Evolutionary conservation across 2,797 vertebrate species (phyloP).

Genomic region (Tadarida brasiliensis): DNA sequence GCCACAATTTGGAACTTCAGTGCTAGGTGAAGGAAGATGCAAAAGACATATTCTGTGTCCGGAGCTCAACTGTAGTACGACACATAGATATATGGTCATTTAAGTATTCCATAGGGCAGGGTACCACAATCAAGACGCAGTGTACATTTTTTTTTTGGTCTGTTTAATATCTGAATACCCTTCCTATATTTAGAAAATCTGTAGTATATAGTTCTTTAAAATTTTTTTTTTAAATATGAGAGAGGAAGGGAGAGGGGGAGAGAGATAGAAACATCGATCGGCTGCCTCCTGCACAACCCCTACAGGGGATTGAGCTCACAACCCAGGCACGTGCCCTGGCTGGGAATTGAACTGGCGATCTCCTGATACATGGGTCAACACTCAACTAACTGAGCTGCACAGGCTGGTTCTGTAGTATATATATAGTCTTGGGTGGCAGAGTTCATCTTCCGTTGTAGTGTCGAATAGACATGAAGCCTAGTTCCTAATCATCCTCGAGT

Average conservation of each 20-base stretch:
- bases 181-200: neutral
- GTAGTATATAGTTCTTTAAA: neutral
- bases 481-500: neutral
- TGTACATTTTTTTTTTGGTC: neutral
- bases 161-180: neutral
- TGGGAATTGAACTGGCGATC: too few relatives aligned
- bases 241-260: too few relatives aligned
- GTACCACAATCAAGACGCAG: neutral
- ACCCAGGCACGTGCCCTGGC: too few relatives aligned
- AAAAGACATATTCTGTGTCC: neutral
- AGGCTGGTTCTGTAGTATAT: neutral
- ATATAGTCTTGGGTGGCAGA: neutral
- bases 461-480: neutral
- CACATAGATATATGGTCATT: neutral
- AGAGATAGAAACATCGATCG: too few relatives aligned
- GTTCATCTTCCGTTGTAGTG: neutral
- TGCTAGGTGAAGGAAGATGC: neutral
- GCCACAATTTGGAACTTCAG: neutral
- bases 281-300: too few relatives aligned
- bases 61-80: neutral
- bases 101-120: neutral
- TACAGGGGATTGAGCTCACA: too few relatives aligned
- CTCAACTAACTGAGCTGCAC: too few relatives aligned
- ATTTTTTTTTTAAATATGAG: too few relatives aligned
- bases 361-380: too few relatives aligned